Evolutionary conservation across 2,113 vertebrate genomes (phyloP).

Genomic region (Gulo gulo): DNA sequence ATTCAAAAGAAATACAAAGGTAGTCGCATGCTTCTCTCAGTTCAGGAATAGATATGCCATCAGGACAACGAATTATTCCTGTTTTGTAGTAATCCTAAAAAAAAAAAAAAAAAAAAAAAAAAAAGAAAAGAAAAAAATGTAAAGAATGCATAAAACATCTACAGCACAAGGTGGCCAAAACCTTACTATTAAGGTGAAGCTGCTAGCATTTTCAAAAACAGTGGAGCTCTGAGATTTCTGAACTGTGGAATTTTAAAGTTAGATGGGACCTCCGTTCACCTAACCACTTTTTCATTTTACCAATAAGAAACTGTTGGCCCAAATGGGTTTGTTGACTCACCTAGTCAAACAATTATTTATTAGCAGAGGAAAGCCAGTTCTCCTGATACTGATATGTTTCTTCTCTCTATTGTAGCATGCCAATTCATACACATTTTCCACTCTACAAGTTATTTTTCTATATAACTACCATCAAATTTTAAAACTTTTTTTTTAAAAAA

Average conservation of each 20-base stretch:
- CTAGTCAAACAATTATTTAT: slow-evolving; percentile 28
- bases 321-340: neutral
- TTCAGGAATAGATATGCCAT: slow-evolving; percentile 99
- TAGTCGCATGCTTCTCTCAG: slow-evolving; percentile 98
- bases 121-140: neutral
- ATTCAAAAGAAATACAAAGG: slow-evolving; percentile 99
- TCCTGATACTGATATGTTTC: neutral
- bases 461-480: neutral
- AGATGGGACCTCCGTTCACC: neutral
- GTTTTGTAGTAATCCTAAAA: slow-evolving; percentile 98
- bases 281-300: slow-evolving; percentile 16
- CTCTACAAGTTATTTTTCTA: neutral
- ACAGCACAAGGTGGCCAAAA: neutral
- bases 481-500: neutral
- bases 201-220: slow-evolving; percentile 4
- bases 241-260: slow-evolving; percentile 26
- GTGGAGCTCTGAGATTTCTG: neutral
- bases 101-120: neutral
- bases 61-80: slow-evolving; percentile 98
- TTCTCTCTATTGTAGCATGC: neutral
- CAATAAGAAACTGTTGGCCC: neutral
- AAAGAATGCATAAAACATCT: slow-evolving; percentile 46
- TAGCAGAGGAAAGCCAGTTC: neutral
- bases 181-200: neutral
- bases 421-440: neutral